Evolutionary conservation across 2,113 vertebrate genomes (phyloP).

Genomic region (Gambusia holbrooki): DNA sequence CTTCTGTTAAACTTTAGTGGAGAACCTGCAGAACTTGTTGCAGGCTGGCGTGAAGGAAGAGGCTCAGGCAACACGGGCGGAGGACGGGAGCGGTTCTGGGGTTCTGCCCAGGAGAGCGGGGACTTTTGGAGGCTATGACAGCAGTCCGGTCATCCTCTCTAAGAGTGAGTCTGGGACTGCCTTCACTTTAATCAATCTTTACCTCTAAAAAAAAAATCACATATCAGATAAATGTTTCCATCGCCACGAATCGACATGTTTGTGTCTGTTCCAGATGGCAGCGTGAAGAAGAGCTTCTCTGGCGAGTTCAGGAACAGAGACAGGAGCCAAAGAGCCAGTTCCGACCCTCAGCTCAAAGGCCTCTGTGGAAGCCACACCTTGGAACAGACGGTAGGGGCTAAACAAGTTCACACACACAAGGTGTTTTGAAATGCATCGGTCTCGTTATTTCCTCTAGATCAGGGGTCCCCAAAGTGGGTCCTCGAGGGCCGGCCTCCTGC

Average conservation of each 20-base stretch:
- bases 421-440: constrained; percentile 30
- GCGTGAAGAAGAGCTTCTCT: constrained; percentile 77
- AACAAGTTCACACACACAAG: background rate
- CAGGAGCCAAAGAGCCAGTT: constrained; percentile 73
- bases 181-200: constrained; percentile 16
- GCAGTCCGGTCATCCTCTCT: constrained; percentile 63
- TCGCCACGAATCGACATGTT: constrained; percentile 12
- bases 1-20: constrained; percentile 75
- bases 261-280: constrained; percentile 75
- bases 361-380: constrained; percentile 62
- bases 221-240: background rate
- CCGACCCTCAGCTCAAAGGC: constrained; percentile 81
- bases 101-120: constrained; percentile 83
- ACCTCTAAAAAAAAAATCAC: constrained; percentile 1
- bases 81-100: constrained; percentile 69
- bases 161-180: constrained; percentile 81
- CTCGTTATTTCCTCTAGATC: constrained; percentile 37
- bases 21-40: constrained; percentile 89
- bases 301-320: constrained; percentile 78
- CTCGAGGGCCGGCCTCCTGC: too few relatives aligned
- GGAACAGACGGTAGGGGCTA: constrained; percentile 66
- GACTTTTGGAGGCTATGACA: constrained; percentile 90
- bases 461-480: too few relatives aligned
- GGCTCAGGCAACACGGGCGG: constrained; percentile 45
- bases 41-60: constrained; percentile 74